A percentile compares a stretch with the other conserved stretches of the same genome.
phyloP scores from a whole-genome alignment of 2,888 invertebrate genomes.

The Drosophila imparisetae region DNA sequence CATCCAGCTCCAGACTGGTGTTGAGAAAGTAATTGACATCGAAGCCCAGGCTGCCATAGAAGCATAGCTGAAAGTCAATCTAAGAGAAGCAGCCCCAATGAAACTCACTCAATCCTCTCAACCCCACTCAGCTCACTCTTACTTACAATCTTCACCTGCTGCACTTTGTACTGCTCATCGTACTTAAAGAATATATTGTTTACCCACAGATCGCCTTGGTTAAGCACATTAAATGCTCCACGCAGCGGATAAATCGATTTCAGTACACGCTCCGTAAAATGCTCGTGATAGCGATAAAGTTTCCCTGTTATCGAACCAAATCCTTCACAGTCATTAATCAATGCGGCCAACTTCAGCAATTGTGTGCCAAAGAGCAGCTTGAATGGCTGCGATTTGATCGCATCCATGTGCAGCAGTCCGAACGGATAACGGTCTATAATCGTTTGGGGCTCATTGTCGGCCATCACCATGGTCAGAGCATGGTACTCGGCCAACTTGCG shows the following conservation, averaged over 20 bases:
- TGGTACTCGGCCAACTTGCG: conserved; percentile 86
- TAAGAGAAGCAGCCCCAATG: conserved; percentile 25
- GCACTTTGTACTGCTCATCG: conserved; percentile 64
- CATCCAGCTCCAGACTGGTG: conserved; percentile 82
- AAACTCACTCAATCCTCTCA: neutral
- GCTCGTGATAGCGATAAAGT: conserved; percentile 74
- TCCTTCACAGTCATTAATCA: conserved; percentile 67
- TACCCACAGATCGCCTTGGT: conserved; percentile 86
- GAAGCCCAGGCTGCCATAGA: conserved; percentile 83
- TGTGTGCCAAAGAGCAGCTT: conserved; percentile 81
- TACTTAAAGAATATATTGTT: conserved; percentile 86
- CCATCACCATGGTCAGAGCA: conserved; percentile 86
- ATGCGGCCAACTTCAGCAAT: conserved; percentile 74
- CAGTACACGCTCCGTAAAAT: conserved; percentile 79
- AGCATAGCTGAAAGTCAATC: conserved; percentile 84
- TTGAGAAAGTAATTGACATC: conserved; percentile 84
- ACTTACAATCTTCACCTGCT: conserved; percentile 85
- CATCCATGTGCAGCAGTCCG: conserved; percentile 79
- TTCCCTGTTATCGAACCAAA: conserved; percentile 73
- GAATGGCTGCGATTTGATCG: conserved; percentile 79
- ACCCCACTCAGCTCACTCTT: rapidly evolving
- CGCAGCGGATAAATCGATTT: conserved; percentile 76
- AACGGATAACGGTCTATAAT: conserved; percentile 75
- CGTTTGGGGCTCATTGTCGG: conserved; percentile 79
- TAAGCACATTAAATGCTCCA: conserved; percentile 84